phyloP scores from a whole-genome alignment of 2,888 invertebrate species.

The Toxonevra muliebris region DNA sequence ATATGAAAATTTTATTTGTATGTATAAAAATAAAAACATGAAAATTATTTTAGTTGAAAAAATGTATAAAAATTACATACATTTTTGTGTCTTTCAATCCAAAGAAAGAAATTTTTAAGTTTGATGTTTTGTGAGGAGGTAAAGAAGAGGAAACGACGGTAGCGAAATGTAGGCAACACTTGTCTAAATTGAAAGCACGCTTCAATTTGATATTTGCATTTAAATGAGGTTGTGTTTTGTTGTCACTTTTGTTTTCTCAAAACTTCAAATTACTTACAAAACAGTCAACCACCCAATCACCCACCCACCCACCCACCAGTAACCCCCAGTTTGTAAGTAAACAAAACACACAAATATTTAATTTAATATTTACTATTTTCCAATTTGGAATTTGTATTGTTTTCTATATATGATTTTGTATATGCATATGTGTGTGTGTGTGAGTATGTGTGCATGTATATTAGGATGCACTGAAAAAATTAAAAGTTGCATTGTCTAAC shows the following conservation, averaged over 20 bases:
- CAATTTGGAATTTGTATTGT: too few species aligned
- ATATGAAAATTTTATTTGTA: neutral
- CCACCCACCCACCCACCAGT: slow-evolving; percentile 3
- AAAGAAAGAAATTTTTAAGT: too few species aligned
- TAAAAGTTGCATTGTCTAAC: too few species aligned
- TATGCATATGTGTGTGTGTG: neutral
- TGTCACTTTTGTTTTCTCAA: slow-evolving; percentile 26
- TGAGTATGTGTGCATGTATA: neutral
- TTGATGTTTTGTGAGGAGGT: too few species aligned
- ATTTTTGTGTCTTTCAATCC: too few species aligned
- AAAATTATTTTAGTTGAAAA: slow-evolving; percentile 20
- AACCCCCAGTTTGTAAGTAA: neutral
- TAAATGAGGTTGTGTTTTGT: slow-evolving; percentile 38
- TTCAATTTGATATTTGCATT: slow-evolving; percentile 33
- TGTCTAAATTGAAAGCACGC: neutral
- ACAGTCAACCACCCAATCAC: neutral
- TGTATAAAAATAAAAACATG: slow-evolving; percentile 5
- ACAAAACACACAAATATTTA: neutral
- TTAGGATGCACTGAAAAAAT: too few species aligned
- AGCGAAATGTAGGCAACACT: too few species aligned
- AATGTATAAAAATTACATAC: too few species aligned
- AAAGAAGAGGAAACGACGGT: too few species aligned
- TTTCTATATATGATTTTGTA: too few species aligned
- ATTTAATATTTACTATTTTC: slow-evolving; percentile 2
- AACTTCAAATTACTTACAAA: slow-evolving; percentile 28